Conservation (phyloP, 2,888 invertebrate species). For the Salpingus planirostris region DNA sequence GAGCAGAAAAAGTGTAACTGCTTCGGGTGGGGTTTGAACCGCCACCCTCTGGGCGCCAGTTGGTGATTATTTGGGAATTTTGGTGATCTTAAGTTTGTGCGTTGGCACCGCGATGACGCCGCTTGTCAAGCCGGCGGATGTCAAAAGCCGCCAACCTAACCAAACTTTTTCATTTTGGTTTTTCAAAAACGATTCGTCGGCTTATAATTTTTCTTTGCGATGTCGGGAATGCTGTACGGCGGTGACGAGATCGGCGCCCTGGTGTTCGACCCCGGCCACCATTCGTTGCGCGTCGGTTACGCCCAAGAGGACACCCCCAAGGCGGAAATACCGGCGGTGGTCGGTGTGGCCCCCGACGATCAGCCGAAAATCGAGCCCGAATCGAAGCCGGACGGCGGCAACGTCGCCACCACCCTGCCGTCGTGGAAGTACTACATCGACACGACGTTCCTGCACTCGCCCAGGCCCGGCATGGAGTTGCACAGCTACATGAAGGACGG, state of each 20-base stretch:
- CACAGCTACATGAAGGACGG: conserved; percentile 94
- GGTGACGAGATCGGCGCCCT: conserved; percentile 97
- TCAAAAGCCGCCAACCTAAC: too few relatives aligned
- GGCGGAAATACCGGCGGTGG: conserved; percentile 90
- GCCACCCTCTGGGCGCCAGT: too few relatives aligned
- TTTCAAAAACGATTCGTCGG: too few relatives aligned
- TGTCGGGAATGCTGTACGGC: conserved; percentile 72
- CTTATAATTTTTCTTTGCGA: too few relatives aligned
- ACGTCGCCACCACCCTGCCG: conserved; percentile 29
- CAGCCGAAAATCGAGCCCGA: conserved; percentile 64
- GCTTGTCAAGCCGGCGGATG: too few relatives aligned
- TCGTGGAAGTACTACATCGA: conserved; percentile 77
- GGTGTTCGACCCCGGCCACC: conserved; percentile 94
- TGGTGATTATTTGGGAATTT: too few relatives aligned
- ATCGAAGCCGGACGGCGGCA: conserved; percentile 60
- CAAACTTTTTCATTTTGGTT: too few relatives aligned
- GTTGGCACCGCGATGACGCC: too few relatives aligned
- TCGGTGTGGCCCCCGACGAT: conserved; percentile 71
- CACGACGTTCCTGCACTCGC: conserved; percentile 85
- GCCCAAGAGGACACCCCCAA: conserved; percentile 99
- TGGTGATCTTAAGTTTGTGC: too few relatives aligned
- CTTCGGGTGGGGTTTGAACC: too few relatives aligned
- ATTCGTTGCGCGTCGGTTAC: conserved; percentile 84
- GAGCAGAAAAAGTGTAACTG: too few relatives aligned
- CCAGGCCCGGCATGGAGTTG: conserved; percentile 82